Percentiles rank a stretch among this genome's conserved stretches.
Evolutionary conservation across 2,113 vertebrate species (phyloP).

Genomic region (Suncus etruscus): DNA sequence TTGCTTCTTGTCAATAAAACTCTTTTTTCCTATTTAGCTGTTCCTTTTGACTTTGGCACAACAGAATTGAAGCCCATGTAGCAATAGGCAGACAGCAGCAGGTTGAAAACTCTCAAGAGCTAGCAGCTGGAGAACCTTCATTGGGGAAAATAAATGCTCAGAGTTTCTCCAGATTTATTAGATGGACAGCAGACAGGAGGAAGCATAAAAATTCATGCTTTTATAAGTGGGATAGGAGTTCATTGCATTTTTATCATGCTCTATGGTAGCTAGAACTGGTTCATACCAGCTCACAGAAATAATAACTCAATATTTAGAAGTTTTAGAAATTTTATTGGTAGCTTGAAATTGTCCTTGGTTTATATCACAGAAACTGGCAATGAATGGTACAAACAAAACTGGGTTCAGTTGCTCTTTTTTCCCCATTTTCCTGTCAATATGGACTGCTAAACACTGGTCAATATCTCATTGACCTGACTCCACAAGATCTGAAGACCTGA

Average conservation of each 20-base stretch:
- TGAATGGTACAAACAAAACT: background rate
- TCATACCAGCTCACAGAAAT: background rate
- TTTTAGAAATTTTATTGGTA: background rate
- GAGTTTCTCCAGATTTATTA: background rate
- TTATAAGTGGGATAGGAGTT: background rate
- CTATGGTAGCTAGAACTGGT: background rate
- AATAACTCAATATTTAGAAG: background rate
- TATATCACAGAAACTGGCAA: background rate
- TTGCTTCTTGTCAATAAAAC: too few relatives aligned
- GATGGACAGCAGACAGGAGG: rapidly evolving
- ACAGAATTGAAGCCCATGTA: background rate
- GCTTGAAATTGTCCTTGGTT: background rate
- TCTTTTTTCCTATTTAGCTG: too few relatives aligned
- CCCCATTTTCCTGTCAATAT: too few relatives aligned
- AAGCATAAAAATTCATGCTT: background rate
- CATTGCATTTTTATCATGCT: background rate
- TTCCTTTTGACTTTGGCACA: too few relatives aligned
- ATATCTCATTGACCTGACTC: background rate
- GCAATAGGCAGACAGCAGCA: background rate
- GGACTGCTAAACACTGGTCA: background rate
- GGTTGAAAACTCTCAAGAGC: background rate
- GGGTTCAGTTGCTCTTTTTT: rapidly evolving
- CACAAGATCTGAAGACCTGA: background rate
- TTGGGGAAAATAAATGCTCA: background rate
- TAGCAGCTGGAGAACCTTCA: background rate